Base-by-base conservation (phyloP, 2,888 invertebrate genomes). In the Zaprionus bogoriensis region DNA sequence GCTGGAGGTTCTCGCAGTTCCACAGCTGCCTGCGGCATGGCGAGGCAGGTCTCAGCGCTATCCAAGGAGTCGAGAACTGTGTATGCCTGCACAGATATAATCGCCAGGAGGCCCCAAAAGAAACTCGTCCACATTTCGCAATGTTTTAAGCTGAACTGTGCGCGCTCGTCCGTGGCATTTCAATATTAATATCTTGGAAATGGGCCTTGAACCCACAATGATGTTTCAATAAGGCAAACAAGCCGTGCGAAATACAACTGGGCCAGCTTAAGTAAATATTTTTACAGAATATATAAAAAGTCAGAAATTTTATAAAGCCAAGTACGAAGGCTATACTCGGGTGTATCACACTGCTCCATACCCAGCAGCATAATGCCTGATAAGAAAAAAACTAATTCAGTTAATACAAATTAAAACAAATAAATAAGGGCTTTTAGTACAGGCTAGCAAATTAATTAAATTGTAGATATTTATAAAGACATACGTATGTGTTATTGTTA, bases 51-150 rank as follows among this genome's bases (percentile, higher is more conserved):
- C 5, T 46, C 45, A n/a, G 36, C 9, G 1, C 39, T 48, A 6
- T 48, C 12, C 5, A 44, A 7, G 1, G 53, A 23, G 10, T 62
- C 51, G 1, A 25, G 19, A 0, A 51, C 14, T 5, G 38, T 36
- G 19, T 38, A 48, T 48, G 54, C 27, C n/a, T 38, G 20, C 1
- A 28, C 41, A n/a, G 36, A 51, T 3, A 46, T 38, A 38, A 52
- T 41, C 4, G 14, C 17, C 9, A 42, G 25, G 19, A 52, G 6
- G 17, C n/a, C 23, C 12, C 42, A 50, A 2, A 38, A 12, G 20
- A 71, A 36, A 25, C n/a, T 36, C 51, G 46, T 54, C 55, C 38
- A 46, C 68, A 71, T 63, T 44, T 62, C 10, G 6, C 44, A 38
- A 38, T 41, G 10, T 3, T 32, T 55, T 0, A 28, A 52, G 1